phyloP scores from a whole-genome alignment of 1,140 invertebrate species.

The Macrotrachela quadricornifera region DNA sequence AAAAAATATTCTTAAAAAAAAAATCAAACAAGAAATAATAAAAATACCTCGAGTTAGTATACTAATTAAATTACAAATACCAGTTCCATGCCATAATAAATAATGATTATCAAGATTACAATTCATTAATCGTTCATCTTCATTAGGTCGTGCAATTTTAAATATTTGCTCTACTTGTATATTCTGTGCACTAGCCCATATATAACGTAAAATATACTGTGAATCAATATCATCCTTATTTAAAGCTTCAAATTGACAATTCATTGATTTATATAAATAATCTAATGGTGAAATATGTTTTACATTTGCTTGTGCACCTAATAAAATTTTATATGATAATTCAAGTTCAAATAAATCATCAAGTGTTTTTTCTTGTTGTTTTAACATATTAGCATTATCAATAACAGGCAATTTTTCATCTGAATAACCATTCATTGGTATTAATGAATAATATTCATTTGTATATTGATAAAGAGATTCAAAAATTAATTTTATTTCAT shows the following conservation, averaged over 20 bases:
- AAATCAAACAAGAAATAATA: background rate
- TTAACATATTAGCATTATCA: slow-evolving; percentile 15
- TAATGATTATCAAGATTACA: slow-evolving; percentile 16
- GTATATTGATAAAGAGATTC: slow-evolving; percentile 17
- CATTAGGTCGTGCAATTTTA: background rate
- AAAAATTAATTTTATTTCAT: slow-evolving; percentile 9
- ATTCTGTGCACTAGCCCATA: background rate
- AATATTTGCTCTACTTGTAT: no score
- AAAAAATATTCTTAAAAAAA: no score
- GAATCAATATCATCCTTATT: slow-evolving; percentile 16
- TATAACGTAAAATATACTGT: no score
- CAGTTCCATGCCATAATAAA: slow-evolving; percentile 32
- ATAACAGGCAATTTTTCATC: slow-evolving; percentile 28
- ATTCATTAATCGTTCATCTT: slow-evolving; percentile 14
- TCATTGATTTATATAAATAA: slow-evolving; percentile 23
- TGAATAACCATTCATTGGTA: slow-evolving; percentile 29
- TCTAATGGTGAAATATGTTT: background rate
- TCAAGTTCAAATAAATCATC: slow-evolving; percentile 28
- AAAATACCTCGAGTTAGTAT: slow-evolving; percentile 21
- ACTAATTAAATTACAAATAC: slow-evolving; percentile 23
- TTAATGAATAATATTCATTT: slow-evolving; percentile 32
- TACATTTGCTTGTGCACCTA: slow-evolving; percentile 20
- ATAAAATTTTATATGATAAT: slow-evolving; percentile 25
- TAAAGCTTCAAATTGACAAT: slow-evolving; percentile 22
- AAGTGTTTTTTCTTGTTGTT: slow-evolving; percentile 18